A percentile compares a stretch with the other conserved stretches of the same genome.
Conservation (phyloP, 2,888 invertebrate genomes). For the Troilus luridus region DNA sequence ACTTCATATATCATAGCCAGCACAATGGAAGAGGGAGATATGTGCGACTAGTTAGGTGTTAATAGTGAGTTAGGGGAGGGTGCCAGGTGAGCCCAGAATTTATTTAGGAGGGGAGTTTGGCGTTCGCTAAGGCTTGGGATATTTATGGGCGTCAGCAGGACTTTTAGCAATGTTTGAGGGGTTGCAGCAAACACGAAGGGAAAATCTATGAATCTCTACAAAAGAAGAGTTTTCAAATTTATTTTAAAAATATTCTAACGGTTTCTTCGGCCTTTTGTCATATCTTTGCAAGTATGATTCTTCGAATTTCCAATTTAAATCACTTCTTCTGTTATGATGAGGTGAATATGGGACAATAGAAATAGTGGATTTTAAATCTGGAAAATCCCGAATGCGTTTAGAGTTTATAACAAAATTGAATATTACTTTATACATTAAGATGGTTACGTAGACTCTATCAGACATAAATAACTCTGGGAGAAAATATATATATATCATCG, state of each 20-base stretch:
- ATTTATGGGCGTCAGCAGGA: not conserved
- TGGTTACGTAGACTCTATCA: no score
- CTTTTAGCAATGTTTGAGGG: not conserved
- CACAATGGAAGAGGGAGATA: not conserved
- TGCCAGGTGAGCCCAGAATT: not conserved
- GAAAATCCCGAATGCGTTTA: not conserved
- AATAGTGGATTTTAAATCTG: not conserved
- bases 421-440: not conserved
- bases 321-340: not conserved
- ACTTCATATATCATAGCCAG: not conserved
- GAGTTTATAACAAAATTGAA: not conserved
- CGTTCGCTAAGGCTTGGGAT: not conserved
- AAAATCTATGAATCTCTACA: not conserved
- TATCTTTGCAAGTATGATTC: not conserved
- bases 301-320: not conserved
- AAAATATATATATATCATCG: no score
- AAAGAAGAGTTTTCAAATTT: not conserved
- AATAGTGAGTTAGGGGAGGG: slow-evolving; percentile 11
- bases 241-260: not conserved
- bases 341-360: not conserved
- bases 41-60: not conserved
- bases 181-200: not conserved
- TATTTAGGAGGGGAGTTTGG: not conserved
- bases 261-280: not conserved
- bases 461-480: no score